Conservation (phyloP, 2,113 vertebrate species). For the Bucco capensis region DNA sequence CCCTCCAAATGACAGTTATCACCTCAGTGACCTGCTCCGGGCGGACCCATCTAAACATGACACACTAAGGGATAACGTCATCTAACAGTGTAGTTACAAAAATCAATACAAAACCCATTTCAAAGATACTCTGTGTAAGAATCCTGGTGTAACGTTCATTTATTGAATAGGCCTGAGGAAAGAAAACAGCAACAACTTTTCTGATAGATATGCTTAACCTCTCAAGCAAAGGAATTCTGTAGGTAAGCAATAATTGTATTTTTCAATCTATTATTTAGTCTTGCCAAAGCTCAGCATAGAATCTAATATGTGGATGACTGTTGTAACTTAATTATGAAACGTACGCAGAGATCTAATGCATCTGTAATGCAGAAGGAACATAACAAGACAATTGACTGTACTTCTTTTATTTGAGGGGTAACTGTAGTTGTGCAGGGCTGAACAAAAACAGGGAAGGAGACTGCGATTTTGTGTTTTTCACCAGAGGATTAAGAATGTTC, state of each 20-base stretch:
- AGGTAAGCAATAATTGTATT: constrained; percentile 92
- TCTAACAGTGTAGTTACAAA: constrained; percentile 99
- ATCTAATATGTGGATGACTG: constrained; percentile 82
- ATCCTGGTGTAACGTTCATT: constrained; percentile 94
- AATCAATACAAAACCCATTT: constrained; percentile 99
- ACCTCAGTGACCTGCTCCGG: constrained; percentile 99
- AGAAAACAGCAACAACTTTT: constrained; percentile 88
- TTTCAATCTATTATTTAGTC: constrained; percentile 90
- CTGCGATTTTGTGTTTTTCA: neutral
- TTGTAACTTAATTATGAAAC: constrained; percentile 81
- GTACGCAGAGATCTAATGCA: constrained; percentile 38
- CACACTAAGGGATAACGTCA: constrained; percentile 99
- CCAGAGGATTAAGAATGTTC: constrained; percentile 14
- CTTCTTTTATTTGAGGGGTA: neutral
- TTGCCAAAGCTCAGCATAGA: constrained; percentile 76
- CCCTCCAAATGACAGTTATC: constrained; percentile 99
- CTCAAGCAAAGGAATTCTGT: constrained; percentile 86
- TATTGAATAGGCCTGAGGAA: constrained; percentile 97
- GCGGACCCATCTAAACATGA: constrained; percentile 94
- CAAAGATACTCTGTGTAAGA: constrained; percentile 92
- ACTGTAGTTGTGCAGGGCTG: neutral
- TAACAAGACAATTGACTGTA: constrained; percentile 12
- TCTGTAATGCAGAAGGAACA: constrained; percentile 53
- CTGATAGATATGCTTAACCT: constrained; percentile 91
- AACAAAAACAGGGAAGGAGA: neutral